Base-by-base conservation (phyloP, 2,888 invertebrate species). In the Dolomedes plantarius region DNA sequence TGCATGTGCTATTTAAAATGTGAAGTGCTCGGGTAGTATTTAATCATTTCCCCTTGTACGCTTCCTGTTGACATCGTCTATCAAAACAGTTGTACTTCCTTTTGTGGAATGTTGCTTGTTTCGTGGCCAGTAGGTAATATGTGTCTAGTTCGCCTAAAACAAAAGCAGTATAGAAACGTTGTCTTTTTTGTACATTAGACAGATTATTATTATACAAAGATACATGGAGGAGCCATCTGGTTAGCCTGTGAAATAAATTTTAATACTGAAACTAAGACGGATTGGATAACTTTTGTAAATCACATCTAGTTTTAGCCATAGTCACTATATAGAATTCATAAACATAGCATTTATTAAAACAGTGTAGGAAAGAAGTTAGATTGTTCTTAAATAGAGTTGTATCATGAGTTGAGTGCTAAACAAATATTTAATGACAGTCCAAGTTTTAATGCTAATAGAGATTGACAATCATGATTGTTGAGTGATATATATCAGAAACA, bases 41-140 rank as follows among this genome's bases (percentile, higher is more conserved):
- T 78, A 72, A 77, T 74, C 32, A 79, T 86, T 72, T 73, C 68
- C 74, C 67, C 62, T 56, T 62, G 56, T 36, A 79, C 72, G 79
- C 75, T 79, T 62, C 28, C 36, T 64, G 41, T 72, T 19, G 36
- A 72, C n/a, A 56, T 23, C n/a, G 41, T 86, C 56, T 79, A 71
- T 56, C 46, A 65, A 41, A 69, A 39, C 73, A 36, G 31, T 50
- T 80, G 72, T 80, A 76, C 65, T 80, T 80, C 71, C 80, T 65
- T 75, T 28, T 80, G 75, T 80, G 80, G 86, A 79, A 71, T 80
- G 86, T 80, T 80, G 69, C 74, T 85, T 85, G 68, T 78, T 79
- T 79, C 71, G 80, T 86, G 80, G 86, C 80, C 76, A 80, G 79
- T 86, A 86, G 86, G 75, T 74, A 75, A 62, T 73, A 41, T 86